Percentiles rank a stretch among this genome's conserved stretches.
Evolutionary conservation across 2,888 invertebrate genomes (phyloP).

Genomic region (Scaptodrosophila latifasciaeformis): DNA sequence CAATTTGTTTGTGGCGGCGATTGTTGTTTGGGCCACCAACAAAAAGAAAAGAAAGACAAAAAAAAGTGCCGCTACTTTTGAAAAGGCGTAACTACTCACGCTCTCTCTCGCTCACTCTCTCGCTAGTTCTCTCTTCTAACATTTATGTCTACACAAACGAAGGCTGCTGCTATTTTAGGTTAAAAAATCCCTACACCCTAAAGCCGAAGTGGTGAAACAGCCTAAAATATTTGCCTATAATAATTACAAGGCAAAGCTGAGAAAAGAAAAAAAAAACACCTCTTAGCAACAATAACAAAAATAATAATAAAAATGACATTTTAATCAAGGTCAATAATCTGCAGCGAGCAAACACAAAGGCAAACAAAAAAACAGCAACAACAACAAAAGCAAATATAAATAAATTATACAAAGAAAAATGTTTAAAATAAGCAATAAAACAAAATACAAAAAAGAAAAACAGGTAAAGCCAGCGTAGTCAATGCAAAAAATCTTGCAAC

Average conservation of each 20-base stretch:
- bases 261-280: slow-evolving; percentile 9
- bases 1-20: slow-evolving; percentile 16
- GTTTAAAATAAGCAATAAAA: no score
- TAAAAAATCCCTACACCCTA: slow-evolving; percentile 50
- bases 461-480: slow-evolving; percentile 36
- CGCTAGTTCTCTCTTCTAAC: slow-evolving; percentile 22
- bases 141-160: no score
- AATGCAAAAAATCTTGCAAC: slow-evolving; percentile 58
- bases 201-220: no score
- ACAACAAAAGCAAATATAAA: neutral
- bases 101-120: slow-evolving; percentile 24
- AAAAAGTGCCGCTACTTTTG: slow-evolving; percentile 62
- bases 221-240: slow-evolving; percentile 22
- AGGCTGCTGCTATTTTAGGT: slow-evolving; percentile 59
- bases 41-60: no score
- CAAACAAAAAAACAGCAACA: neutral
- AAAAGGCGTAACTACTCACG: slow-evolving; percentile 42
- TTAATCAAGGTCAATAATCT: slow-evolving; percentile 65
- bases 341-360: slow-evolving; percentile 20
- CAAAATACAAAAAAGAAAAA: slow-evolving; percentile 34
- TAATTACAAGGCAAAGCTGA: slow-evolving; percentile 25
- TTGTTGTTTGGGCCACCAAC: slow-evolving; percentile 52
- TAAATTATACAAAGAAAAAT: no score
- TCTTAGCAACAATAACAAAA: slow-evolving; percentile 6
- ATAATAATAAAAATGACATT: slow-evolving; percentile 37